phyloP scores from a whole-genome alignment of 2,888 invertebrate species.

The Apodemia mormo region DNA sequence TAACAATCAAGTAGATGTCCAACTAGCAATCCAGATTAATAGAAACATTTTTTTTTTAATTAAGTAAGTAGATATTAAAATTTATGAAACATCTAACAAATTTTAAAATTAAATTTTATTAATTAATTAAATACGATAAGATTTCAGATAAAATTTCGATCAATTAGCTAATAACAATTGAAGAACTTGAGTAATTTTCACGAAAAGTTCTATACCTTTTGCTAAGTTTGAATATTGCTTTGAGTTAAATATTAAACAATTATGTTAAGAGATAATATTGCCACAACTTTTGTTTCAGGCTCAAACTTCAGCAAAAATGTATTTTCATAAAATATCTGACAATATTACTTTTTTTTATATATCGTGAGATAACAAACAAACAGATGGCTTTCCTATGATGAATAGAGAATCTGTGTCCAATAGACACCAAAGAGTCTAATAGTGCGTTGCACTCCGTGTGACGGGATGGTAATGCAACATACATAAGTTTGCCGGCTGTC shows the following conservation, averaged over 20 bases:
- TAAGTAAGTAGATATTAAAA: too few species aligned
- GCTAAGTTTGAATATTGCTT: neutral
- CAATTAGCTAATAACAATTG: constrained; percentile 6
- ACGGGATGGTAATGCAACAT: too few species aligned
- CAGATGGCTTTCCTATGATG: too few species aligned
- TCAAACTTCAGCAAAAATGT: neutral
- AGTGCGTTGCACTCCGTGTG: too few species aligned
- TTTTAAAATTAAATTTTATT: neutral
- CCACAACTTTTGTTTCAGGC: neutral
- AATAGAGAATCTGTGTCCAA: too few species aligned
- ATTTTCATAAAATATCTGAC: neutral
- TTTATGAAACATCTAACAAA: neutral
- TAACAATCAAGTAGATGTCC: too few species aligned
- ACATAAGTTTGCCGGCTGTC: too few species aligned
- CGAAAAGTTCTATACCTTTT: constrained; percentile 2
- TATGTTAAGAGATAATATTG: neutral
- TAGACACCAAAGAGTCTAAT: too few species aligned
- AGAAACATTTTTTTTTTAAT: too few species aligned
- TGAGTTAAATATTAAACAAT: neutral
- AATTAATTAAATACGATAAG: constrained; percentile 11
- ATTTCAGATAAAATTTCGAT: neutral
- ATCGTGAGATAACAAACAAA: too few species aligned
- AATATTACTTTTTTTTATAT: neutral
- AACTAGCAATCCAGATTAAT: too few species aligned
- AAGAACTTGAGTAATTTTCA: constrained; percentile 7